These are phyloP conservation scores for Tridacna gigas DNA, from an alignment of 2,888 invertebrate genomes.

Conservation along the genomic window DNA sequence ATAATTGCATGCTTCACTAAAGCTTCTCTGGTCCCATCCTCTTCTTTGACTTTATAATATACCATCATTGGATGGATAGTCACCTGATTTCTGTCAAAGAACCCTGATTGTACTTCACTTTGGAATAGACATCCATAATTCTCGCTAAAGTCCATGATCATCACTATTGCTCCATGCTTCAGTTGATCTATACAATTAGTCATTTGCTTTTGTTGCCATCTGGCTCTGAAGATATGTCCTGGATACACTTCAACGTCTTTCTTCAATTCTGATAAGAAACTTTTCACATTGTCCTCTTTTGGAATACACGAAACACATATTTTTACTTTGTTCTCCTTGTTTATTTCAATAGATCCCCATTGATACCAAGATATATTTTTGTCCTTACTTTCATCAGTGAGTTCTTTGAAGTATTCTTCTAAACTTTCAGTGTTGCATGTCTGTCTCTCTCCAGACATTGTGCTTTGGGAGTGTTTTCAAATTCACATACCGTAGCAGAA, in stretches of 20 bases:
- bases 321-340: slow-evolving; percentile 39
- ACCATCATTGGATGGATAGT: slow-evolving; percentile 47
- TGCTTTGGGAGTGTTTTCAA: slow-evolving; percentile 11
- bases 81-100: slow-evolving; percentile 47
- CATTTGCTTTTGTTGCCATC: slow-evolving; percentile 39
- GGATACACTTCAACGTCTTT: slow-evolving; percentile 33
- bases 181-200: slow-evolving; percentile 26
- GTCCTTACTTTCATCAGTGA: slow-evolving; percentile 13
- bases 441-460: slow-evolving; percentile 29
- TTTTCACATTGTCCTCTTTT: slow-evolving; percentile 23
- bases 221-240: slow-evolving; percentile 42
- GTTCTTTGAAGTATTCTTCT: neutral
- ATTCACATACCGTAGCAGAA: slow-evolving; percentile 17
- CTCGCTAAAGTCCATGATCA: slow-evolving; percentile 49
- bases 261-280: slow-evolving; percentile 1
- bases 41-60: slow-evolving; percentile 37
- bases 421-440: slow-evolving; percentile 18
- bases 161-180: neutral
- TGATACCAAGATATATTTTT: slow-evolving; percentile 33
- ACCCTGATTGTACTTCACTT: slow-evolving; percentile 57
- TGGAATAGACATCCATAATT: slow-evolving; percentile 52
- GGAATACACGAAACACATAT: slow-evolving; percentile 34
- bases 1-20: slow-evolving; percentile 38
- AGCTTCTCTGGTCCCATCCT: neutral
- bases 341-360: slow-evolving; percentile 36